Percentiles rank a stretch among this genome's conserved stretches.
Conservation (phyloP, 2,797 vertebrate species). For the Gymnopithys bicolor region DNA sequence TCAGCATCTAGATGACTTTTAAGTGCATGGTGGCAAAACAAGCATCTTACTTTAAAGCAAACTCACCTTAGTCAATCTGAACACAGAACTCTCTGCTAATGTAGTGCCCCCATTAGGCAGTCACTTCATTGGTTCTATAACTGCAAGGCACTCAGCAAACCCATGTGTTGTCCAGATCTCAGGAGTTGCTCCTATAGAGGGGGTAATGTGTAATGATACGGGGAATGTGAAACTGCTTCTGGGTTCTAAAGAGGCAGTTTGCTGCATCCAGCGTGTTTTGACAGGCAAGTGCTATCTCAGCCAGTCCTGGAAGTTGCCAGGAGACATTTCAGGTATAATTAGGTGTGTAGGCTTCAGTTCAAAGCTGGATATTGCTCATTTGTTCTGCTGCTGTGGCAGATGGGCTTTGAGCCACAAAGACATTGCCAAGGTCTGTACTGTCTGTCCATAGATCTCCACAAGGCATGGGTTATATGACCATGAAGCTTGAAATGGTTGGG, state of each 20-base stretch:
- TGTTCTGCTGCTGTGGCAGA: not conserved
- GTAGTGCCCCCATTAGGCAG: accelerated
- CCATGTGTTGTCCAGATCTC: not conserved
- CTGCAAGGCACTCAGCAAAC: not conserved
- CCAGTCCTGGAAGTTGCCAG: not conserved
- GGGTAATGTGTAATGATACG: not conserved
- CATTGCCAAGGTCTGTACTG: not conserved
- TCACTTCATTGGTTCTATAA: not conserved
- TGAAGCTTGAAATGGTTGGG: not conserved
- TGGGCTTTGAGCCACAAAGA: not conserved
- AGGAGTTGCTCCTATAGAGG: not conserved
- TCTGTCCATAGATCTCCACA: not conserved
- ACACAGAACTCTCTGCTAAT: not conserved
- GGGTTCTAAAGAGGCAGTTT: not conserved
- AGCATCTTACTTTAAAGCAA: not conserved
- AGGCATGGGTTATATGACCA: not conserved
- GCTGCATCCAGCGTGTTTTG: not conserved
- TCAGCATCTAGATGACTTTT: not conserved
- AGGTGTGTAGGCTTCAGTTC: not conserved
- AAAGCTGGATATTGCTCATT: not conserved
- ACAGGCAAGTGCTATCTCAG: not conserved
- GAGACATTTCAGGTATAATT: not conserved
- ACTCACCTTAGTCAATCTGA: not conserved
- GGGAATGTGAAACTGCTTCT: not conserved
- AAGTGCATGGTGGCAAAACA: not conserved